phyloP scores from a whole-genome alignment of 2,797 vertebrate species.

The Intellagama lesueurii region DNA sequence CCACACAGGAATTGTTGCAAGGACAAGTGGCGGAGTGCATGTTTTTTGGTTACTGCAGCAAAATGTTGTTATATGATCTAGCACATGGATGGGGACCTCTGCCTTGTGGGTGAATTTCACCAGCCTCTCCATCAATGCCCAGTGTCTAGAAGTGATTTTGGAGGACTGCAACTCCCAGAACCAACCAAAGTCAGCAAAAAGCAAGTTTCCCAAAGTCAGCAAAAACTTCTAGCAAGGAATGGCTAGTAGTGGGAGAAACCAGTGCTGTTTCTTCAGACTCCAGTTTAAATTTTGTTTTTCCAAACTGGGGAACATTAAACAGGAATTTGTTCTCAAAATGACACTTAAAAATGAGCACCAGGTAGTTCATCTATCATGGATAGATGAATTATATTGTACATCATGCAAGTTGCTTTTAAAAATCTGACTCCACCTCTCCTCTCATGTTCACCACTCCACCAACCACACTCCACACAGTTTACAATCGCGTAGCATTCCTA shows the following conservation, averaged over 20 bases:
- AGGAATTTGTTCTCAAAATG: neutral
- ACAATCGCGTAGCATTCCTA: neutral
- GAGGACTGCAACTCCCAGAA: no score
- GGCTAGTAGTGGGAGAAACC: neutral
- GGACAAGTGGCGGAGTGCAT: neutral
- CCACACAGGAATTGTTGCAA: neutral
- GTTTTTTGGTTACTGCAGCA: neutral
- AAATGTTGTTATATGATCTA: neutral
- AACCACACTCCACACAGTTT: slow-evolving; percentile 10
- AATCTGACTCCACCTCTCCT: neutral
- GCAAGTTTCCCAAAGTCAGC: no score
- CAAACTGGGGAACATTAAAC: neutral
- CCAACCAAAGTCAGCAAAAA: neutral
- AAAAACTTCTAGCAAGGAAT: neutral
- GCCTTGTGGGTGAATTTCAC: neutral
- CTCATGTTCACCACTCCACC: neutral
- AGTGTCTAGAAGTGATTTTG: no score
- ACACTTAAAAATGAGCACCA: accelerated
- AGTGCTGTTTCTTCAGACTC: no score
- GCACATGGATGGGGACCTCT: neutral
- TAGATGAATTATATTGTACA: neutral
- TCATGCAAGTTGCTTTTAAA: neutral
- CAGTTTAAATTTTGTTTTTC: neutral
- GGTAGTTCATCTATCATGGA: neutral
- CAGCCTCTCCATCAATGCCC: neutral